Evolutionary conservation across 2,888 invertebrate genomes (phyloP).

Genomic region (Bugulina stolonifera): DNA sequence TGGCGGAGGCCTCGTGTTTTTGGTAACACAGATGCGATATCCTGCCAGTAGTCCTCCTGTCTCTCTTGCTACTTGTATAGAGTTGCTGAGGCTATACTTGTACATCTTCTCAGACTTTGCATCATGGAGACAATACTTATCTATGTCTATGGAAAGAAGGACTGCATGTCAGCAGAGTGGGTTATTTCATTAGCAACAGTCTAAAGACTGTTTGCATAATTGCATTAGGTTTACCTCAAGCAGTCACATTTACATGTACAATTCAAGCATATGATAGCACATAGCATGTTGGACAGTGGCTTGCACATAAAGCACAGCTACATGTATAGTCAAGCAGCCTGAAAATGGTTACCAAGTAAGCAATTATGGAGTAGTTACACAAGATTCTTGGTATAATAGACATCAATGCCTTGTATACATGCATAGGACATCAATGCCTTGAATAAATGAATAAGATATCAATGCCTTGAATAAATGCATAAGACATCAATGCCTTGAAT

Average conservation of each 20-base stretch:
- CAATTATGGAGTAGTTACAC: too few relatives aligned
- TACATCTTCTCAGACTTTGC: constrained; percentile 1
- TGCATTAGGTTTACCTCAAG: too few relatives aligned
- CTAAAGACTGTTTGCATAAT: too few relatives aligned
- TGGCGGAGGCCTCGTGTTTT: not conserved
- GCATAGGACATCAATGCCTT: not conserved
- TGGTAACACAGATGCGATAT: not conserved
- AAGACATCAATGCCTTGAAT: not conserved
- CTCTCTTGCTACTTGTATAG: not conserved
- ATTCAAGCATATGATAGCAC: too few relatives aligned
- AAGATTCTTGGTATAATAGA: too few relatives aligned
- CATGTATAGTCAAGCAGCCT: not conserved
- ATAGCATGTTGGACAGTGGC: too few relatives aligned
- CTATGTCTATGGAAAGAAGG: not conserved
- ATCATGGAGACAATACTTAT: not conserved
- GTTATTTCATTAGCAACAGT: not conserved
- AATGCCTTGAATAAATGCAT: too few relatives aligned
- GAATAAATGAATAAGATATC: too few relatives aligned
- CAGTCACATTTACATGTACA: too few relatives aligned
- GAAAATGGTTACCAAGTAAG: too few relatives aligned
- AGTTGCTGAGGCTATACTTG: not conserved
- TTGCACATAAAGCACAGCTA: too few relatives aligned
- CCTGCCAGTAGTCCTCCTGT: not conserved
- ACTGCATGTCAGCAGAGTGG: not conserved
- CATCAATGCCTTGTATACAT: not conserved